Percentiles rank a stretch among this genome's conserved stretches.
These are phyloP conservation scores for Xylota sylvarum DNA, from an alignment of 2,888 invertebrate species.

Conservation along the genomic window DNA sequence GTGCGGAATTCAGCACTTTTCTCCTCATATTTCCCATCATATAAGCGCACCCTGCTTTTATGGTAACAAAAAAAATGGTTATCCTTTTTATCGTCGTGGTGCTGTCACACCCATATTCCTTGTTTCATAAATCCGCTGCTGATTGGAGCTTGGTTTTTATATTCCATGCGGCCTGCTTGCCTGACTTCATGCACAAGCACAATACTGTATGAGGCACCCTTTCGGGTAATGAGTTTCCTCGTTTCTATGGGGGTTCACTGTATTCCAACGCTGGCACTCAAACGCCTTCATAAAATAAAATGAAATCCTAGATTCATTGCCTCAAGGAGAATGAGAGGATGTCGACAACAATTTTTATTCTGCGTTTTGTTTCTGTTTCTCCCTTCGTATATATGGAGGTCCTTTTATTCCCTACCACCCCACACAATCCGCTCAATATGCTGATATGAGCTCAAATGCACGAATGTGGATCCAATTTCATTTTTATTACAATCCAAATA, in stretches of 20 bases:
- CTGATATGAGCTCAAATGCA: slow-evolving; percentile 78
- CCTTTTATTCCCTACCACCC: slow-evolving; percentile 12
- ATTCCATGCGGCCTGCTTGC: slow-evolving; percentile 23
- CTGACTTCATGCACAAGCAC: slow-evolving; percentile 29
- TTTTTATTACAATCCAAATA: slow-evolving; percentile 78
- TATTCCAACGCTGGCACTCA: slow-evolving; percentile 49
- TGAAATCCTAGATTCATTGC: slow-evolving; percentile 72
- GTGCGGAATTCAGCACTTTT: slow-evolving; percentile 13
- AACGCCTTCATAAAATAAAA: slow-evolving; percentile 76
- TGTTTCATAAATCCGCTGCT: slow-evolving; percentile 68
- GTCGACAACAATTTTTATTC: slow-evolving; percentile 43
- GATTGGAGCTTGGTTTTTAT: slow-evolving; percentile 68
- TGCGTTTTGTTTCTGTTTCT: slow-evolving; percentile 39
- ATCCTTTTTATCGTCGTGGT: slow-evolving; percentile 59
- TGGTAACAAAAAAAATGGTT: slow-evolving; percentile 33
- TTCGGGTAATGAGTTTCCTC: slow-evolving; percentile 57
- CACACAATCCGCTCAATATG: slow-evolving; percentile 68
- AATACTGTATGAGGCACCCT: slow-evolving; percentile 48
- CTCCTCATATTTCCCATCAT: slow-evolving; percentile 38
- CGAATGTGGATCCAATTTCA: slow-evolving; percentile 79
- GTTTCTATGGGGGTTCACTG: slow-evolving; percentile 32
- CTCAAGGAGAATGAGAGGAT: slow-evolving; percentile 43
- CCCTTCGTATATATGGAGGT: slow-evolving; percentile 1
- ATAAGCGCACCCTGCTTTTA: slow-evolving; percentile 17
- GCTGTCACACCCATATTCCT: slow-evolving; percentile 67